These are phyloP conservation scores for Fundulus diaphanus DNA, from an alignment of 2,797 vertebrate species.

Conservation along the genomic window DNA sequence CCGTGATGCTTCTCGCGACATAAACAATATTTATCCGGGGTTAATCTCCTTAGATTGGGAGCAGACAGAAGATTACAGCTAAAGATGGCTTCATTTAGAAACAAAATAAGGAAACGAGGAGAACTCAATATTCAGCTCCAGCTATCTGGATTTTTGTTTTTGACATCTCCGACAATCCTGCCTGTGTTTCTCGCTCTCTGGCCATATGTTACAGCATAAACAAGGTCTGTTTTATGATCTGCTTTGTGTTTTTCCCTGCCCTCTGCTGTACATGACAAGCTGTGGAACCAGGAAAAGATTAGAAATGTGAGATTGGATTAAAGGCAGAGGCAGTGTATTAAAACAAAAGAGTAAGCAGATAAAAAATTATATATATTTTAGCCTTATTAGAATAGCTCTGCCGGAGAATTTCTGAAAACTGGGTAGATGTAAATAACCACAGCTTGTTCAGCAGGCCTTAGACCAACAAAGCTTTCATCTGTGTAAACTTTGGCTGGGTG, in stretches of 20 bases:
- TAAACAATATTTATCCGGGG: conserved; percentile 78
- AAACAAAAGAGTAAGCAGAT: conserved; percentile 27
- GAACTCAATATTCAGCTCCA: conserved; percentile 38
- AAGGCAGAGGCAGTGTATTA: conserved; percentile 63
- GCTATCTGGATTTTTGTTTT: conserved; percentile 60
- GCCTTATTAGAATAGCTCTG: conserved; percentile 63
- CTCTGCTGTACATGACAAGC: conserved; percentile 77
- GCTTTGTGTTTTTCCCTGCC: conserved; percentile 73
- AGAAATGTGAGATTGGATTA: conserved; percentile 83
- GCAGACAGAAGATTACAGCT: conserved; percentile 78
- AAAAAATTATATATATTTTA: conserved; percentile 63
- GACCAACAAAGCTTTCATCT: conserved; percentile 42
- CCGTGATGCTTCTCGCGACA: conserved; percentile 62
- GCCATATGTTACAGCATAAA: conserved; percentile 76
- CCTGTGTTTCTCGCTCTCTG: conserved; percentile 74
- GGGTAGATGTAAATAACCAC: conserved; percentile 35
- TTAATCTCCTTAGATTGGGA: conserved; percentile 79
- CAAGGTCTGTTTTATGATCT: conserved; percentile 72
- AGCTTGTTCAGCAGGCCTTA: conserved; percentile 51
- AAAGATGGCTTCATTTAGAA: conserved; percentile 76
- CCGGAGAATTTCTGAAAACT: conserved; percentile 41
- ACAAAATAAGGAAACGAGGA: conserved; percentile 54
- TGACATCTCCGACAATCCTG: conserved; percentile 77
- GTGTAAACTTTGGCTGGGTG: conserved; percentile 52
- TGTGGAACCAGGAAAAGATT: conserved; percentile 78